Evolutionary conservation across 2,888 invertebrate genomes (phyloP).

Genomic region (Lypha dubia): DNA sequence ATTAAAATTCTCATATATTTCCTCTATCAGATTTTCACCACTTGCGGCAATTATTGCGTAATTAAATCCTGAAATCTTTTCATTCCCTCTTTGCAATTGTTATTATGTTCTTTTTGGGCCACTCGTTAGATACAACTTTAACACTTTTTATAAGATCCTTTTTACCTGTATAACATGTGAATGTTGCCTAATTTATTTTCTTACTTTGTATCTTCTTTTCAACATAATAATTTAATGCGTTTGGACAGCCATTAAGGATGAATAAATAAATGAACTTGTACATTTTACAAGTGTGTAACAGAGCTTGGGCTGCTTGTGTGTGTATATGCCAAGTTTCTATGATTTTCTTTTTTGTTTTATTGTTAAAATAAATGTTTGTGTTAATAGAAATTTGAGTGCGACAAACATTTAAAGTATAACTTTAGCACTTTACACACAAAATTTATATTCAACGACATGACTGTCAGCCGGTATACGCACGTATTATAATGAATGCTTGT

Average conservation of each 20-base stretch:
- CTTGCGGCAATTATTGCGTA: too few relatives aligned
- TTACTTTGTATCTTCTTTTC: not conserved
- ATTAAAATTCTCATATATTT: too few relatives aligned
- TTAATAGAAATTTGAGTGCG: constrained; percentile 47
- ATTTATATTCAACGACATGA: constrained; percentile 70
- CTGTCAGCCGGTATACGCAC: not conserved
- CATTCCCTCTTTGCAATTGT: too few relatives aligned
- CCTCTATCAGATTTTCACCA: too few relatives aligned
- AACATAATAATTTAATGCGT: not conserved
- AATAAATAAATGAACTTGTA: not conserved
- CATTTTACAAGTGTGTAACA: not conserved
- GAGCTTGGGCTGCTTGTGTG: not conserved
- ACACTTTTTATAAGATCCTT: not conserved
- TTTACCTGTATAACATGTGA: not conserved
- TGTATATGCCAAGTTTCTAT: not conserved
- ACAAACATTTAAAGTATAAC: constrained; percentile 52
- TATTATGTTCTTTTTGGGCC: too few relatives aligned
- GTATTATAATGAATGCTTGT: constrained; percentile 10
- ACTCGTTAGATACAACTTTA: not conserved
- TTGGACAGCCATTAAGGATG: not conserved
- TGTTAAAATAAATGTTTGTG: constrained; percentile 18
- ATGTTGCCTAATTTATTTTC: not conserved
- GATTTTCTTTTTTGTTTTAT: not conserved
- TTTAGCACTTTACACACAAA: constrained; percentile 1
- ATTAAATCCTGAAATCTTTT: too few relatives aligned